phyloP scores from a whole-genome alignment of 2,797 vertebrate genomes.

The Malurus splendens region DNA sequence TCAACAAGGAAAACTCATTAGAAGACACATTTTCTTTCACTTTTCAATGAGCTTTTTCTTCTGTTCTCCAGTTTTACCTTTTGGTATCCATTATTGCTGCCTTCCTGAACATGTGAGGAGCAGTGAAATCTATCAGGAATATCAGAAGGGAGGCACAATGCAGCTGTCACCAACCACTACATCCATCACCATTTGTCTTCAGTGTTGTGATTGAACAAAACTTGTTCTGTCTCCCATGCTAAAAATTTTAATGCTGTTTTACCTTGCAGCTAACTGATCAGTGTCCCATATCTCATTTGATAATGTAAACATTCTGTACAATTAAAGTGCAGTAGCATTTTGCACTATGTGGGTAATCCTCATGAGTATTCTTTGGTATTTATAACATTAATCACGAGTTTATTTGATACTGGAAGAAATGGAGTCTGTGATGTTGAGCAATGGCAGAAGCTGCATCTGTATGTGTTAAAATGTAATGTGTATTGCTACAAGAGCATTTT shows the following conservation, averaged over 20 bases:
- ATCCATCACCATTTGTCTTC: background rate
- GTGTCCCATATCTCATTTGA: background rate
- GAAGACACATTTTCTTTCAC: background rate
- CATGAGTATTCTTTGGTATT: background rate
- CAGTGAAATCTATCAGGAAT: background rate
- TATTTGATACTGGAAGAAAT: background rate
- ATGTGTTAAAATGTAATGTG: background rate
- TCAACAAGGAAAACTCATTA: background rate
- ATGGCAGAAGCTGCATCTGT: background rate
- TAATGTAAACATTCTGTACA: background rate
- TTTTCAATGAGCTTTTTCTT: background rate
- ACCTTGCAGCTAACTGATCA: background rate
- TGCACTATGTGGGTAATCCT: background rate
- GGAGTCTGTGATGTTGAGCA: background rate
- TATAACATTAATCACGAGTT: background rate
- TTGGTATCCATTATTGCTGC: background rate
- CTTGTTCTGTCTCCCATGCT: background rate
- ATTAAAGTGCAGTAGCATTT: background rate
- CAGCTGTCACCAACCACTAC: background rate
- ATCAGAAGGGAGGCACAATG: background rate
- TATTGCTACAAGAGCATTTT: background rate
- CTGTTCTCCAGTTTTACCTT: background rate
- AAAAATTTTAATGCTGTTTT: background rate
- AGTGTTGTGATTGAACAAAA: background rate
- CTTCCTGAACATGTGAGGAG: background rate